Base-by-base conservation (phyloP, 2,888 invertebrate species). In the Drosophila stalkeri region DNA sequence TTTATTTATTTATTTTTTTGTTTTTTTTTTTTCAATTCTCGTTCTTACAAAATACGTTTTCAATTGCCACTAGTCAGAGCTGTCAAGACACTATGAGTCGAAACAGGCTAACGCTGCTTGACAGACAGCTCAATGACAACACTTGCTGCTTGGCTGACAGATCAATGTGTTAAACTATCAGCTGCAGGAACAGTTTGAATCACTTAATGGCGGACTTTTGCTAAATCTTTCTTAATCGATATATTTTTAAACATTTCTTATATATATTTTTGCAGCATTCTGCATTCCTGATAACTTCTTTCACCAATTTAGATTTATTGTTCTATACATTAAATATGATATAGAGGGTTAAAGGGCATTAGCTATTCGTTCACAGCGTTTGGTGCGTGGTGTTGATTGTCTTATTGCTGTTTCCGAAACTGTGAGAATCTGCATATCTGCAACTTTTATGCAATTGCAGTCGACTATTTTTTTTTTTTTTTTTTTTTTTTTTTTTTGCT, bases 371-470 rank as follows among this genome's bases (percentile, higher is more conserved):
- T 37, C 37, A 60, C 27, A 27, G 8, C 33, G 35, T 16, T 6
- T 23, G n/a, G 20, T 18, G 31, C n/a, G 33, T 35, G 44, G 20
- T 44, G 33, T 27, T 37, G 35, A 18, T 39, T 23, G 20, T 37
- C 2, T 23, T 8, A 37, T 23, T 54, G 20, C 23, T 27, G 27
- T 47, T 60, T 60, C 39, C 39, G 60, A 60, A 60, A 31, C 47
- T 60, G 31, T 41, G 47, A 59, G 31, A 51, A 51, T 61, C 18
- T 49, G 33, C 16, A 64, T 64, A 55, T 49, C 43, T 31, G 23
- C 31, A 39, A 51, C n/a, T 51, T 56, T 69, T 55, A 37, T 39
- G 55, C 61, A 49, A 43, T 33, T 69, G 57, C 54, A 55, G 31
- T n/a, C 23, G 46, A 27, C 2, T 14, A 7, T 11, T 18, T 18